Evolutionary conservation across 2,888 invertebrate genomes (phyloP), one percentile per base, ranked within the genome.

Genomic region (Acleris cristana): DNA sequence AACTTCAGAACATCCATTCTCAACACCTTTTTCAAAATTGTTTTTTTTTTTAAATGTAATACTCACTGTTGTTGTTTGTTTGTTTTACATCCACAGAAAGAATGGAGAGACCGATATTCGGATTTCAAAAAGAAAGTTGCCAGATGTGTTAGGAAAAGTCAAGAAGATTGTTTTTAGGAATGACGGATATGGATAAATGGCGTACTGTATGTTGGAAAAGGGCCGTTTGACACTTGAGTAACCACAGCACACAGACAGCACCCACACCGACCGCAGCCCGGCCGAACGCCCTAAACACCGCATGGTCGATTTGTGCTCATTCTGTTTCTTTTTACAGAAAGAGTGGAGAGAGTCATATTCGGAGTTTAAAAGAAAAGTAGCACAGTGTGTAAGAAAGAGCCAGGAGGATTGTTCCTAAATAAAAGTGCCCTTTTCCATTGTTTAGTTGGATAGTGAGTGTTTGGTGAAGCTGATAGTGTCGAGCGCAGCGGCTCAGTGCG

Each of bases 101-200:
- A 99, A 95, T 99, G 99, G 98, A 95, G 99, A 93, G 99, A 99
- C 94, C 96, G 97, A 92, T 98, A 98, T 94, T 94, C 96, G 90
- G 98, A 98, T 94, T 99, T 99, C 94, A 99, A 98, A 95, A 96
- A 97, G 94, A 98, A 98, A 95, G 99, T 99, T 83, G 98, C 98
- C 82, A 95, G 97, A 93, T 99, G 98, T 95, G 99, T 99, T 89
- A 96, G 99, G 94, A 98, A 97, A 95, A 99, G 99, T 95, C 99
- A 99, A 95, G 99, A 99, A 93, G 98, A 98, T 94, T 97, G 97
- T 95, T 96, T 96, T 96, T 97, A 97, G 96, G 89, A 92, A 89
- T 77, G 76, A 76, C 78, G 78, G 84, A 81, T 76, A 79, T 79
- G 81, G 77, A 58, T 79, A 81, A 83, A 83, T 84, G 84, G 83